phyloP scores from a whole-genome alignment of 2,888 invertebrate genomes.

The Meta bourneti region DNA sequence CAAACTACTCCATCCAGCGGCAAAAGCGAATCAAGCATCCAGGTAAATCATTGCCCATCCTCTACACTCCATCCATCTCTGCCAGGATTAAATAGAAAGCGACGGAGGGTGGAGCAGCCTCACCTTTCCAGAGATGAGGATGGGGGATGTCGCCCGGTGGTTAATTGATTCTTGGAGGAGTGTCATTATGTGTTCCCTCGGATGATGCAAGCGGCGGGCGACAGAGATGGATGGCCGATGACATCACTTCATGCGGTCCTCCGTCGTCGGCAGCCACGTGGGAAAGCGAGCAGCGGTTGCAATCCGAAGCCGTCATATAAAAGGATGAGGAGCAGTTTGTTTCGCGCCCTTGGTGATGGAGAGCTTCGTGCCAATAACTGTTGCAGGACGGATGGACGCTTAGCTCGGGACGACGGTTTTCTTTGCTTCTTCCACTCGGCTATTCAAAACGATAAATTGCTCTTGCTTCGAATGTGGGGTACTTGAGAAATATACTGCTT shows the following conservation, averaged over 20 bases:
- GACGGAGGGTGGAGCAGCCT: not conserved
- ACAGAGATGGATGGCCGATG: conserved; percentile 63
- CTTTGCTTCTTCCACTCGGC: no score
- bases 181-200: conserved; percentile 59
- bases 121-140: conserved; percentile 47
- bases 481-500: no score
- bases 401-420: no score
- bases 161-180: conserved; percentile 67
- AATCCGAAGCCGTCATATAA: conserved; percentile 50
- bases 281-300: conserved; percentile 67
- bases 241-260: conserved; percentile 46
- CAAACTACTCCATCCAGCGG: not conserved
- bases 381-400: no score
- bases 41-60: conserved; percentile 57
- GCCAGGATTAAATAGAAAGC: conserved; percentile 53
- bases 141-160: conserved; percentile 43
- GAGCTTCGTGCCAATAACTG: not conserved
- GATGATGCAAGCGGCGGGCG: conserved; percentile 19
- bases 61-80: conserved; percentile 65
- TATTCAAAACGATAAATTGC: no score
- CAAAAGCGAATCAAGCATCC: not conserved
- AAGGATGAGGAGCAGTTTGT: conserved; percentile 54
- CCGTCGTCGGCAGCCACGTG: conserved; percentile 47
- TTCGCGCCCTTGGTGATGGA: conserved; percentile 28
- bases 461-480: no score